These are phyloP conservation scores for Sciurus vulgaris DNA, from an alignment of 2,797 vertebrate species.

Conservation along the genomic window DNA sequence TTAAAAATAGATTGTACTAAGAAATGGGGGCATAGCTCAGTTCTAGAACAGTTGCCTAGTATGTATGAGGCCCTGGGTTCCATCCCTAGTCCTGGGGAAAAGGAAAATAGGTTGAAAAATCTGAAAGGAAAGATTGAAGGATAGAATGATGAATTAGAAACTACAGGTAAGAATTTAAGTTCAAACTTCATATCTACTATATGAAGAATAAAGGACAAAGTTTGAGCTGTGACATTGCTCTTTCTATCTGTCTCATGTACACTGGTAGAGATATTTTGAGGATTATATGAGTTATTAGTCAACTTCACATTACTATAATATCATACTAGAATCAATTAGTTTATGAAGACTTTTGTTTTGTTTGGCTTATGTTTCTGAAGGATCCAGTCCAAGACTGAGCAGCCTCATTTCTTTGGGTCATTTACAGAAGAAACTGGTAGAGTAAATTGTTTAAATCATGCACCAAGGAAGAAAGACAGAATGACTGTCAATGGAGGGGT, in stretches of 20 bases:
- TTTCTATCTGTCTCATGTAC: fast-evolving
- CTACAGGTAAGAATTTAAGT: not conserved
- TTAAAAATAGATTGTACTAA: not conserved
- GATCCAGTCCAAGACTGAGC: not conserved
- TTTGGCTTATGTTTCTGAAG: not conserved
- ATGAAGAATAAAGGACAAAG: not conserved
- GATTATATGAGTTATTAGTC: not conserved
- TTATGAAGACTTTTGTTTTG: not conserved
- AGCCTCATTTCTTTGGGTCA: not conserved
- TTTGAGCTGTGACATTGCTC: not conserved
- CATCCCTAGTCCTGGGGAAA: not conserved
- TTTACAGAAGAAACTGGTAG: no score
- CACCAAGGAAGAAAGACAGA: not conserved
- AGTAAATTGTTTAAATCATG: not conserved
- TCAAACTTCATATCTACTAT: not conserved
- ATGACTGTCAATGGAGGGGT: not conserved
- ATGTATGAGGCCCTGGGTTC: not conserved
- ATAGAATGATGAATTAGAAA: not conserved
- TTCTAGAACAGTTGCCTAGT: not conserved
- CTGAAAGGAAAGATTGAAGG: not conserved
- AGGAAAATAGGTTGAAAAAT: not conserved
- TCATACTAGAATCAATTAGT: not conserved
- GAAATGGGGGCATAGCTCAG: not conserved
- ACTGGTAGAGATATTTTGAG: not conserved
- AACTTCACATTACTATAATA: not conserved